Percentiles rank a stretch among this genome's conserved stretches.
These are phyloP conservation scores for Anadara kagoshimensis DNA, from an alignment of 1,140 invertebrate species.

Conservation along the genomic window DNA sequence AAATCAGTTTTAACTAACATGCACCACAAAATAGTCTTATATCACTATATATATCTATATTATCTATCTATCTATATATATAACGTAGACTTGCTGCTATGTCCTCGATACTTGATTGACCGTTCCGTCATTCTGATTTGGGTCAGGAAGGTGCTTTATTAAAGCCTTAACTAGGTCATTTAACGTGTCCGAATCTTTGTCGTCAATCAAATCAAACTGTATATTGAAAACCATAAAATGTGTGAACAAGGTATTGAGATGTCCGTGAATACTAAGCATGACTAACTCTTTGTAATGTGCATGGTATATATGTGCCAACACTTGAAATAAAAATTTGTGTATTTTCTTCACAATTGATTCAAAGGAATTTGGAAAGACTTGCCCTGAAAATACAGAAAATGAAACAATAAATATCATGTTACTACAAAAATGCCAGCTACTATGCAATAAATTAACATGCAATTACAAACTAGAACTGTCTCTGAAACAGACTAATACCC, in stretches of 20 bases:
- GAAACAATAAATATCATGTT: neutral
- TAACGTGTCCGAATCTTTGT: conserved; percentile 96
- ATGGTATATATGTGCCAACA: conserved; percentile 98
- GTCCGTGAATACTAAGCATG: conserved; percentile 89
- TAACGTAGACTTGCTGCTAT: conserved; percentile 25
- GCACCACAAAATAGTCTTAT: too few species aligned
- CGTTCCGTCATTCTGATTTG: conserved; percentile 60
- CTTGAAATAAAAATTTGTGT: conserved; percentile 95
- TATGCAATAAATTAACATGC: too few species aligned
- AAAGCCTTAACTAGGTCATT: conserved; percentile 74
- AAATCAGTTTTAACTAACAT: too few species aligned
- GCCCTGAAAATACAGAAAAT: conserved; percentile 78
- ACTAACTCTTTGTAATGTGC: conserved; percentile 97
- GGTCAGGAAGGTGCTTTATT: conserved; percentile 62
- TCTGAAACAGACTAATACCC: too few species aligned
- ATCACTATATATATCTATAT: too few species aligned
- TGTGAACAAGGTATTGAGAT: conserved; percentile 96
- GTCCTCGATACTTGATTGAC: conserved; percentile 42
- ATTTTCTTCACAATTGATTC: conserved; percentile 97
- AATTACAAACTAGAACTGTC: neutral
- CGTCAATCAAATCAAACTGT: conserved; percentile 87
- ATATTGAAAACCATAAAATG: conserved; percentile 93
- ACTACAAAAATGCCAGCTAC: neutral
- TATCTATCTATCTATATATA: too few species aligned
- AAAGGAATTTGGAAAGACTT: conserved; percentile 95